Evolutionary conservation across 92 coral and sea anemone genomes (phyloP).

Genomic region (Virgularia gustaviana): DNA sequence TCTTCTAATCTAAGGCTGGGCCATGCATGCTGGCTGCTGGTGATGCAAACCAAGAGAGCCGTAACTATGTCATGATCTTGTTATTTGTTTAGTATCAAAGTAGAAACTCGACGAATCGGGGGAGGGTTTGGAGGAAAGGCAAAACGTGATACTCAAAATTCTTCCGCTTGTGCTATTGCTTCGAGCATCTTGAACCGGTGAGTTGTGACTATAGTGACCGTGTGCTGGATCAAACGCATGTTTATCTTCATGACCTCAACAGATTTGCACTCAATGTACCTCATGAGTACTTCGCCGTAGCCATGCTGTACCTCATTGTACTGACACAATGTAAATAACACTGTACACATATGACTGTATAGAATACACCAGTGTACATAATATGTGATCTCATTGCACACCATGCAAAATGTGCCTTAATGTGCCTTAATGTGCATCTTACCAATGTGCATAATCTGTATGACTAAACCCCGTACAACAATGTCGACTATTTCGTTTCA

Average conservation of each 20-base stretch:
- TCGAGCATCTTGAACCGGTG: slow-evolving; percentile 67
- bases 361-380: too few relatives aligned
- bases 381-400: too few relatives aligned
- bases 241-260: background rate
- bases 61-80: background rate
- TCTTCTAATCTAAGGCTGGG: background rate
- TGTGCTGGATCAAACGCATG: background rate
- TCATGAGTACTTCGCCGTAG: too few relatives aligned
- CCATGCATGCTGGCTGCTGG: background rate
- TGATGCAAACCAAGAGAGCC: background rate
- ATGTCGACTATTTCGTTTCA: background rate
- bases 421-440: too few relatives aligned
- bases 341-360: too few relatives aligned
- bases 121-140: slow-evolving; percentile 79
- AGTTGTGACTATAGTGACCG: background rate
- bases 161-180: slow-evolving; percentile 70
- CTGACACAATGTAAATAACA: too few relatives aligned
- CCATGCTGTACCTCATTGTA: too few relatives aligned
- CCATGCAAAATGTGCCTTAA: too few relatives aligned
- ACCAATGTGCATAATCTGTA: too few relatives aligned
- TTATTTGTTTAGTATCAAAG: slow-evolving; percentile 50
- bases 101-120: slow-evolving; percentile 68
- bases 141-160: slow-evolving; percentile 50
- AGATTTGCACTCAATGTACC: too few relatives aligned
- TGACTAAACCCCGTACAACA: too few relatives aligned